Evolutionary conservation across 2,888 invertebrate species (phyloP).

Genomic region (Campopleginae sp.): DNA sequence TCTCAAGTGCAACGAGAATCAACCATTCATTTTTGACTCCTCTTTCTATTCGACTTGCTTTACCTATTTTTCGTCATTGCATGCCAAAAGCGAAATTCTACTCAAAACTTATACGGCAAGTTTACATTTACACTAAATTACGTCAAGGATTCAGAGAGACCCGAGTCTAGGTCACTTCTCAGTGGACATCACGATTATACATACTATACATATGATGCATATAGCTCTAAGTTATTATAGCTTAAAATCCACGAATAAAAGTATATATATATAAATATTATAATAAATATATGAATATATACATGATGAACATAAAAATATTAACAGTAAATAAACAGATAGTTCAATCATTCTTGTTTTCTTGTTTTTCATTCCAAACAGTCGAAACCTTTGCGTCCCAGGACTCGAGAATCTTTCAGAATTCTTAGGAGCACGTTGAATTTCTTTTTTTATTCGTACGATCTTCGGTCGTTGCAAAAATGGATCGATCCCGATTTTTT

Average conservation of each 20-base stretch:
- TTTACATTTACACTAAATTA: not conserved
- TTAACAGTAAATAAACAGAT: slow-evolving; percentile 79
- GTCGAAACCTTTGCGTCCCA: not conserved
- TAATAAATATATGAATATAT: slow-evolving; percentile 75
- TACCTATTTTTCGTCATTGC: slow-evolving; percentile 32
- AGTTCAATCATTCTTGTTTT: slow-evolving; percentile 69
- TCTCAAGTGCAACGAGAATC: not conserved
- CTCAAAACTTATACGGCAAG: not conserved
- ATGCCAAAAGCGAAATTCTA: slow-evolving; percentile 8
- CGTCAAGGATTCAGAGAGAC: not conserved
- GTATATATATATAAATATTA: slow-evolving; percentile 74
- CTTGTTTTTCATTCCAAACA: slow-evolving; percentile 13
- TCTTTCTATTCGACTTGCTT: slow-evolving; percentile 22
- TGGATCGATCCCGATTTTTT: too few species aligned
- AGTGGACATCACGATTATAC: slow-evolving; percentile 64
- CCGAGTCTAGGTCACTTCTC: slow-evolving; percentile 53
- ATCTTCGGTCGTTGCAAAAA: too few species aligned
- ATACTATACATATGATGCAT: slow-evolving; percentile 77
- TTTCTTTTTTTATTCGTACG: too few species aligned
- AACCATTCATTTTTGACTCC: not conserved
- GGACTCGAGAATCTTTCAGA: not conserved
- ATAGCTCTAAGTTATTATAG: slow-evolving; percentile 76
- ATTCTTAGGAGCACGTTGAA: not conserved
- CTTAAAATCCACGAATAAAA: slow-evolving; percentile 75
- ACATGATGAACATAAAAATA: slow-evolving; percentile 78